Conservation (phyloP, 35 echinoderm and acorn worm species). For the Hemicentrotus pulcherrimus region DNA sequence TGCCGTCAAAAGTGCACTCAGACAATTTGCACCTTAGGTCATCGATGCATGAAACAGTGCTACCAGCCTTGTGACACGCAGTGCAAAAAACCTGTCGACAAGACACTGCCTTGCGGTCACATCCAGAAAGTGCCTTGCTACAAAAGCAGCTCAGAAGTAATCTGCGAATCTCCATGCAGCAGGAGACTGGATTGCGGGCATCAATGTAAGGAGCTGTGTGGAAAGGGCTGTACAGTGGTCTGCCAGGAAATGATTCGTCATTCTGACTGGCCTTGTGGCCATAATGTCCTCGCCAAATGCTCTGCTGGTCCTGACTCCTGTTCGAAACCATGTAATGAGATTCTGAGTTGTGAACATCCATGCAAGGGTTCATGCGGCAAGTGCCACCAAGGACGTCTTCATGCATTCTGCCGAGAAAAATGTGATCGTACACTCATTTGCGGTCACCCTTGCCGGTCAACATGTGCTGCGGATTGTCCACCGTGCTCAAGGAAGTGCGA, state of each 20-base stretch:
- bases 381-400: conserved; percentile 60
- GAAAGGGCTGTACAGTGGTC: conserved; percentile 60
- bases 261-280: conserved; percentile 67
- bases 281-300: conserved; percentile 72
- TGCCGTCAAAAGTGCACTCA: conserved; percentile 75
- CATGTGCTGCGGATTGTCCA: conserved; percentile 80
- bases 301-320: conserved; percentile 60
- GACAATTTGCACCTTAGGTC: conserved; percentile 16
- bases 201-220: conserved; percentile 67
- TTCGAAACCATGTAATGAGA: conserved; percentile 43
- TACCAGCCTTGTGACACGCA: conserved; percentile 50
- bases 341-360: conserved; percentile 71
- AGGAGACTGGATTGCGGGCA: conserved; percentile 65
- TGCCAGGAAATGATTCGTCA: conserved; percentile 54
- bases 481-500: conserved; percentile 75
- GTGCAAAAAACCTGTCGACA: conserved; percentile 44
- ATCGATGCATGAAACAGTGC: conserved; percentile 63
- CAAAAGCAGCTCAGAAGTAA: conserved; percentile 31
- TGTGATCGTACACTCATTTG: conserved; percentile 82
- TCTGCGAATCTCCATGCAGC: conserved; percentile 54
- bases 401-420: conserved; percentile 65
- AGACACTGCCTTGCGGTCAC: conserved; percentile 64
- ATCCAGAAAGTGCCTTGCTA: conserved; percentile 54
- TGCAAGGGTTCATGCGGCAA: conserved; percentile 65
- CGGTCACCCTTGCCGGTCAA: conserved; percentile 71